Evolutionary conservation across 2,888 invertebrate genomes (phyloP), one percentile per base, ranked within the genome.

Genomic region (Pristionchus fissidentatus): DNA sequence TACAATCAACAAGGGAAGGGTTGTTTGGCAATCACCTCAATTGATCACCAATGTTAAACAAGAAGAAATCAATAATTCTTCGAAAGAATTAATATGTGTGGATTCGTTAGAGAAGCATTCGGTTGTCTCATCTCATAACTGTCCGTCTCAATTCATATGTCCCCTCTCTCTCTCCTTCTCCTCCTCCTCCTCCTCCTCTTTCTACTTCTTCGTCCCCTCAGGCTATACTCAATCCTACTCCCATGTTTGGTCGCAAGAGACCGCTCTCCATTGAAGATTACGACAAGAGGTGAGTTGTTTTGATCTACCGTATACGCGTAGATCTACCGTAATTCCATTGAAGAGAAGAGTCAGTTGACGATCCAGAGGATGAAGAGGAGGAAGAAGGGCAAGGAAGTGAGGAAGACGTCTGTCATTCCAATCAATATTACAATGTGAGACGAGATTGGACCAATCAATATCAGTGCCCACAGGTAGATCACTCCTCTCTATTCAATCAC

Each of bases 371-470:
- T 26, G 80, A 41, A 43, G 80, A 49, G 3, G 80, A 41, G 19
- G 79, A 57, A 35, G 78, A 49, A 57, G 55, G 35, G n/a, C 57
- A 57, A 57, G 79, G 57, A 7, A 62, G 62, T 19, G 80, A 80
- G 26, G 80, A 80, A 15, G 78, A 78, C n/a, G 26, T 78, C 49
- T 46, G 49, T 77, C 52, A 55, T 7, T 32, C 35, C 10, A 55
- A 52, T 29, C 75, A 75, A 46, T 75, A 75, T 13, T 78, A 78
- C 35, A 22, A 55, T n/a, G 26, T 29, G 3, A 32, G 78, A 35
- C 49, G 78, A 55, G 78, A 78, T 35, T 78, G 78, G 78, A 78
- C 32, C 1, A 55, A 78, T 49, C 49, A 15, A 32, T 78, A 78
- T 35, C 52, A 35, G 2, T 38, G 41, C 32, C 32, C 32, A 35